Evolutionary conservation across 92 coral and sea anemone genomes (phyloP).

Genomic region (Umimayanthus chanpuru): DNA sequence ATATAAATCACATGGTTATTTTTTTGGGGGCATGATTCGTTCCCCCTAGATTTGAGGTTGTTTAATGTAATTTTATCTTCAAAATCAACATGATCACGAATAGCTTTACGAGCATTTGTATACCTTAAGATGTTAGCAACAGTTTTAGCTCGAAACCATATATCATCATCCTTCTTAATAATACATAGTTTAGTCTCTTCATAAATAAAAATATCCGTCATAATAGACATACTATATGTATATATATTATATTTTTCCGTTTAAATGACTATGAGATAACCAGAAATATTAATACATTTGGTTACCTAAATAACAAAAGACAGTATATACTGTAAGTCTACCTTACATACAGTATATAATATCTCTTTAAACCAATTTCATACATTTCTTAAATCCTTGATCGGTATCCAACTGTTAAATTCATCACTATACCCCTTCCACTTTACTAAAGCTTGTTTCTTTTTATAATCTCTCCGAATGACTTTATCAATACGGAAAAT

Average conservation of each 20-base stretch:
- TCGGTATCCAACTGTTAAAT: too few relatives aligned
- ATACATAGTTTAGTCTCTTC: slow-evolving; percentile 8
- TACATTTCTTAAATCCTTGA: too few relatives aligned
- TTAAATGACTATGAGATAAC: neutral
- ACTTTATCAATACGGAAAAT: too few relatives aligned
- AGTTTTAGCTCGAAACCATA: slow-evolving; percentile 35
- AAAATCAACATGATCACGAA: slow-evolving; percentile 12
- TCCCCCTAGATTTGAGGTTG: neutral
- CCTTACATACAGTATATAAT: too few relatives aligned
- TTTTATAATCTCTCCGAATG: too few relatives aligned
- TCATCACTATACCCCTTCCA: too few relatives aligned
- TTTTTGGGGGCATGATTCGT: neutral
- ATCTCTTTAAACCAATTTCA: too few relatives aligned
- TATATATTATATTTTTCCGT: neutral
- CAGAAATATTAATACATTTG: neutral
- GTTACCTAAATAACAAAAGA: neutral
- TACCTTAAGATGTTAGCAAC: slow-evolving; percentile 36
- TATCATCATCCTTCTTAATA: slow-evolving; percentile 28
- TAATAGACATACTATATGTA: slow-evolving; percentile 12
- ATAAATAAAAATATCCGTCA: neutral
- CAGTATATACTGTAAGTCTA: too few relatives aligned
- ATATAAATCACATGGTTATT: slow-evolving; percentile 10
- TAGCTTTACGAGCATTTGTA: slow-evolving; percentile 35
- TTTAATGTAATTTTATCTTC: slow-evolving; percentile 1
- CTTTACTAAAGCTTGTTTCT: too few relatives aligned